phyloP scores from a whole-genome alignment of 2,888 invertebrate genomes.

The Limulus polyphemus region DNA sequence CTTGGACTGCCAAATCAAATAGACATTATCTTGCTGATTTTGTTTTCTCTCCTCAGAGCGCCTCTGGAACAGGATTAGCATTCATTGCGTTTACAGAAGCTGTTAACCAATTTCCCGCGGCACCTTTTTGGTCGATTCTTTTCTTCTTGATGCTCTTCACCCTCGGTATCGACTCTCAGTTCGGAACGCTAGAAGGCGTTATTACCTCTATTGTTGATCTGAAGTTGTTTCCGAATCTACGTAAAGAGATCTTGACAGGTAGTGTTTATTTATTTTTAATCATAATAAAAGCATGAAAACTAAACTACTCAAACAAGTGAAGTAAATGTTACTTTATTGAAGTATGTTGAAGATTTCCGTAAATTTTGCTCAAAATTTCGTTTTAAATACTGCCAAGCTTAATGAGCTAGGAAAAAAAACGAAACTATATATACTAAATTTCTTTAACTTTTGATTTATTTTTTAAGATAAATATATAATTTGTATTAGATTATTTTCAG shows the following conservation, averaged over 20 bases:
- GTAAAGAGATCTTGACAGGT: slow-evolving; percentile 77
- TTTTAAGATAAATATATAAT: no score
- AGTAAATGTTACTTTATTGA: slow-evolving; percentile 1
- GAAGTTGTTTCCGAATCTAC: slow-evolving; percentile 79
- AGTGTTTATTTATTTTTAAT: slow-evolving; percentile 23
- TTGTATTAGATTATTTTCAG: no score
- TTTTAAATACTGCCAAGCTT: no score
- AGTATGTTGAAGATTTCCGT: no score
- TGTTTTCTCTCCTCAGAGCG: slow-evolving; percentile 52
- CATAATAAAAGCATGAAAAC: neutral
- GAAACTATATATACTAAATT: no score
- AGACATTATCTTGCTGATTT: no score
- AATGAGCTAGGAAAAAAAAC: no score
- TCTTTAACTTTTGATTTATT: no score
- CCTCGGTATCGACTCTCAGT: slow-evolving; percentile 90
- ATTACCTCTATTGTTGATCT: slow-evolving; percentile 90
- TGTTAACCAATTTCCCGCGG: slow-evolving; percentile 91
- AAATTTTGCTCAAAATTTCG: no score
- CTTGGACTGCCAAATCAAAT: no score
- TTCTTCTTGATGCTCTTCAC: slow-evolving; percentile 96
- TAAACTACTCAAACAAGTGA: neutral
- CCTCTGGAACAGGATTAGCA: slow-evolving; percentile 87
- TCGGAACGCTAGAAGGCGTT: slow-evolving; percentile 88
- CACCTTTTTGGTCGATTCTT: slow-evolving; percentile 88
- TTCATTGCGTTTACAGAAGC: slow-evolving; percentile 97